Conservation (phyloP, 2,888 invertebrate species). For the Acleris holmiana region DNA sequence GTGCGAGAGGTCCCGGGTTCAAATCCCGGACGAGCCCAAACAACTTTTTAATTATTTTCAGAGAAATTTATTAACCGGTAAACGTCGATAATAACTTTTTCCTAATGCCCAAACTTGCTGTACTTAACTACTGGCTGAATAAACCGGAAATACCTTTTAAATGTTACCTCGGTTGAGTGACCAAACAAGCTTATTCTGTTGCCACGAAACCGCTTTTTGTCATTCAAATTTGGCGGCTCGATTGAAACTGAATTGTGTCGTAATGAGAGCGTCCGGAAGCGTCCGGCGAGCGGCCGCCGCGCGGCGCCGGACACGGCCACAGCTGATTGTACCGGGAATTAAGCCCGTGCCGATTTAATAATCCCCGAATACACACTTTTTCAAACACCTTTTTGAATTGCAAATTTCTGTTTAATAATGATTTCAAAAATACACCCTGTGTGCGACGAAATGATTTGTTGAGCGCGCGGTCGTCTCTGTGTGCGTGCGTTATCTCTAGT, state of each 20-base stretch:
- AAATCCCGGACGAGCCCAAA: slow-evolving; percentile 84
- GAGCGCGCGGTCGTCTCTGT: too few species aligned
- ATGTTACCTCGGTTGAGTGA: not conserved
- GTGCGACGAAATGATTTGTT: not conserved
- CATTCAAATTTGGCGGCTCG: not conserved
- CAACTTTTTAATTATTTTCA: not conserved
- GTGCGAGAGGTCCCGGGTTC: slow-evolving; percentile 85
- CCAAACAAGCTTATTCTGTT: not conserved
- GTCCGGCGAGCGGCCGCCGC: not conserved
- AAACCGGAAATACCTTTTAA: too few species aligned
- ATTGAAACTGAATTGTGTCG: not conserved
- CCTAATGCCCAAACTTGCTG: too few species aligned
- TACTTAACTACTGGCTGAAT: too few species aligned
- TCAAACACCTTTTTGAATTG: slow-evolving; percentile 21
- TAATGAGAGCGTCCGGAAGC: not conserved
- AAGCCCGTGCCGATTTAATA: slow-evolving; percentile 30
- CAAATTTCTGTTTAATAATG: slow-evolving; percentile 24
- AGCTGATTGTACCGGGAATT: slow-evolving; percentile 30
- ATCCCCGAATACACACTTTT: slow-evolving; percentile 28
- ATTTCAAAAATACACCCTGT: slow-evolving; percentile 5
- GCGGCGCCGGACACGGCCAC: not conserved
- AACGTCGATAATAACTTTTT: too few species aligned
- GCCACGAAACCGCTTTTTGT: not conserved
- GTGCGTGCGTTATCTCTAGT: too few species aligned
- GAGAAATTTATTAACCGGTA: not conserved